Conservation (phyloP, 1,140 invertebrate genomes). For the Nylanderia fulva region DNA sequence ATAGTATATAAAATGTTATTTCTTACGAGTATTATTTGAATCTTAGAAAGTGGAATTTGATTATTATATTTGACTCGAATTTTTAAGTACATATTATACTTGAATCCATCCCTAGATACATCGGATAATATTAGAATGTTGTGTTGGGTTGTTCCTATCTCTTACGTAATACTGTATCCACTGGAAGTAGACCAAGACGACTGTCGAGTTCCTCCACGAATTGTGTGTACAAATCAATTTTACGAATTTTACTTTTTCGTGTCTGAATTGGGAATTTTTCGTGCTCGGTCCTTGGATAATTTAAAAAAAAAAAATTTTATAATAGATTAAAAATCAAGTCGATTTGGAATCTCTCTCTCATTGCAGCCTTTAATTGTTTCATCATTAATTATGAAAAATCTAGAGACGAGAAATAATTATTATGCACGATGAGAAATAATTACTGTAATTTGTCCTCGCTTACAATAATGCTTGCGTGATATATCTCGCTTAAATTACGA, state of each 20-base stretch:
- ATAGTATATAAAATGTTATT: too few relatives aligned
- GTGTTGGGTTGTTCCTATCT: background rate
- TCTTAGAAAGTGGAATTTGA: too few relatives aligned
- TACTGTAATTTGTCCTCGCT: background rate
- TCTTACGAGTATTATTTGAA: too few relatives aligned
- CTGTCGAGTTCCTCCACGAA: slow-evolving; percentile 20
- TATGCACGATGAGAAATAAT: background rate
- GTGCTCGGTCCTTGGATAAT: background rate
- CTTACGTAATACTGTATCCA: slow-evolving; percentile 1
- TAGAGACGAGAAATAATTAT: background rate
- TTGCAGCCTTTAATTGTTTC: background rate
- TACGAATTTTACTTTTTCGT: slow-evolving; percentile 1
- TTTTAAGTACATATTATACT: too few relatives aligned
- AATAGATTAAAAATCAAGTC: background rate
- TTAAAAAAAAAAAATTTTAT: background rate
- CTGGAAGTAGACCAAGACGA: background rate
- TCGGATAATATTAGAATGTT: background rate
- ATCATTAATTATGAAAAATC: background rate
- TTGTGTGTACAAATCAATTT: slow-evolving; percentile 35
- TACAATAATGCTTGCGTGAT: background rate
- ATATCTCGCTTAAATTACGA: background rate
- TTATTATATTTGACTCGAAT: too few relatives aligned
- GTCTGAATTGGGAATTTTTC: background rate
- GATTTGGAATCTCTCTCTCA: background rate
- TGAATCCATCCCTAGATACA: too few relatives aligned